phyloP scores from a whole-genome alignment of 2,113 vertebrate genomes.

The Chinchilla lanigera region DNA sequence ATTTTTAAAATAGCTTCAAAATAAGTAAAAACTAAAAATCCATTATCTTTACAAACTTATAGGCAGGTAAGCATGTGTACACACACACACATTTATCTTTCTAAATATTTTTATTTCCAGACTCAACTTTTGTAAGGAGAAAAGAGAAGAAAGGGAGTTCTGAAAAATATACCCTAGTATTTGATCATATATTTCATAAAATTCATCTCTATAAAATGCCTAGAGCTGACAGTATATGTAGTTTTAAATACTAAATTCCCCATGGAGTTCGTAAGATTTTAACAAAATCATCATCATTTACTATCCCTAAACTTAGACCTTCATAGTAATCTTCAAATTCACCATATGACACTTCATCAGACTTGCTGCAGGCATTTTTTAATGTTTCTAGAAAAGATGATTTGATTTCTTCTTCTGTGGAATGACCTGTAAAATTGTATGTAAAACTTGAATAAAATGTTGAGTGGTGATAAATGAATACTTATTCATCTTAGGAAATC shows the following conservation, averaged over 20 bases:
- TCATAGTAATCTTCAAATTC: constrained; percentile 93
- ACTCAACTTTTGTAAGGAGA: neutral
- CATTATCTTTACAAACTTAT: neutral
- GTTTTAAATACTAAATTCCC: constrained; percentile 86
- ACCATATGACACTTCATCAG: constrained; percentile 86
- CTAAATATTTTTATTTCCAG: constrained; percentile 19
- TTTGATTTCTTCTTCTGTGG: constrained; percentile 87
- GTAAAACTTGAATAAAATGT: constrained; percentile 57
- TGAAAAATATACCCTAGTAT: constrained; percentile 20
- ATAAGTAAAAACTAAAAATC: constrained; percentile 1
- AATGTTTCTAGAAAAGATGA: constrained; percentile 88
- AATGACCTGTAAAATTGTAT: constrained; percentile 83
- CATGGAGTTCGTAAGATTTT: constrained; percentile 87
- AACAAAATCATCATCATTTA: constrained; percentile 87
- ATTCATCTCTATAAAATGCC: constrained; percentile 18
- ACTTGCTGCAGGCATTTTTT: constrained; percentile 82
- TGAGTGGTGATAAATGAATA: neutral
- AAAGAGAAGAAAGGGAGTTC: constrained; percentile 7
- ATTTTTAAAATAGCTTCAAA: constrained; percentile 51
- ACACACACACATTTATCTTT: neutral
- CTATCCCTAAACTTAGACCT: constrained; percentile 88
- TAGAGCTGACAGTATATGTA: neutral
- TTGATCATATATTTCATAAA: constrained; percentile 55
- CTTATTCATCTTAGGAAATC: constrained; percentile 23
- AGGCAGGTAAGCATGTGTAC: neutral